Evolutionary conservation across 2,888 invertebrate species (phyloP), one percentile per base, ranked within the genome.

Genomic region (Phengaris alcon): DNA sequence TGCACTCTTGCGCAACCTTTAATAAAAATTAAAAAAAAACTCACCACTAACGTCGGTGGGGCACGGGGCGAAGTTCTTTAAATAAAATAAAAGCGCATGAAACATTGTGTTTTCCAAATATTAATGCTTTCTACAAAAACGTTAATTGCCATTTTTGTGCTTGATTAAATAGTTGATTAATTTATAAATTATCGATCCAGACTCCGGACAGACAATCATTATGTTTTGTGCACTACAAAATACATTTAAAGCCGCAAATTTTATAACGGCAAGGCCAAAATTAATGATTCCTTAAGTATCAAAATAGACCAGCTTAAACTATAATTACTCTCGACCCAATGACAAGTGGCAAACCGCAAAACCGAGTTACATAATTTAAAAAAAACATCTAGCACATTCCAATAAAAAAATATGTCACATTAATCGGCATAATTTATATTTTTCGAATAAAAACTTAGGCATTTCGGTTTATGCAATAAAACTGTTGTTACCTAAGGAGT

Each of bases 401-500:
- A 35, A 72, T 13, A 72, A 22, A 15, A 22, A 15, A 35, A 35
- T 35, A 35, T 35, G 68, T 68, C 68, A 13, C 22, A 52, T 69
- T 48, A 51, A 10, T 2, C 72, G 51, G 8, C 35, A 35, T 54
- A 2, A 13, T 10, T 52, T 72, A 3, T 22, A 52, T 70, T 52
- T 69, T 69, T 22, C 15, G 6, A 52, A 70, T 35, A 35, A 51
- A 69, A 69, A 51, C 9, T 52, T 52, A 0, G 48, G n/a, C n/a
- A n/a, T 22, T 51, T 35, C 35, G 12, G 10, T 22, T 72, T 52
- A 72, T 72, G 72, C 52, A 72, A 72, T 72, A 35, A 52, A 54
- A 72, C 35, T 13, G 64, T 44, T 35, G 72, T 72, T 72, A 54
- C 72, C 52, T 78, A 77, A 82, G 52, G 75, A 75, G 68, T 77